Conservation (phyloP, 2,797 vertebrate species). For the Myotis findleyi region DNA sequence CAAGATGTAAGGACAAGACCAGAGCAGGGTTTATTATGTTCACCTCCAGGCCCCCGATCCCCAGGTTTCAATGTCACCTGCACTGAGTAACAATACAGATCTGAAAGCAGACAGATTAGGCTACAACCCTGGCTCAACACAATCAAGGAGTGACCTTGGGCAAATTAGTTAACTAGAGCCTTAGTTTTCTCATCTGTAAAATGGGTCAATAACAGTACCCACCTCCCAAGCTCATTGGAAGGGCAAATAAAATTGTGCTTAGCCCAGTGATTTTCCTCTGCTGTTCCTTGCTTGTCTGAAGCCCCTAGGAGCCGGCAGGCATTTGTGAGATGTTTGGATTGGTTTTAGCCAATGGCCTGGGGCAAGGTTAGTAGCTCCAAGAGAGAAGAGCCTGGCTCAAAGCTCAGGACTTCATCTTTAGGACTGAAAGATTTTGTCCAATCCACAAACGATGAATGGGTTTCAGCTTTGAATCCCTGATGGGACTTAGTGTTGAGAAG, state of each 20-base stretch:
- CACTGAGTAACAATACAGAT: not conserved
- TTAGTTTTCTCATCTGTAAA: not conserved
- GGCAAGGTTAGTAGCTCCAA: not conserved
- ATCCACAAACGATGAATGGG: not conserved
- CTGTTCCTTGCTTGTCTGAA: not conserved
- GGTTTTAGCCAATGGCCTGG: not conserved
- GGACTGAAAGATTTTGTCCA: not conserved
- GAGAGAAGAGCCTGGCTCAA: not conserved
- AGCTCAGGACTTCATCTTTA: not conserved
- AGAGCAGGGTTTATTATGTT: not conserved
- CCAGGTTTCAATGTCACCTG: not conserved
- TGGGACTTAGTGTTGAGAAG: not conserved
- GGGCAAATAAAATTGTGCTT: not conserved
- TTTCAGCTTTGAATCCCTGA: not conserved
- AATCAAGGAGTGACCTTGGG: not conserved
- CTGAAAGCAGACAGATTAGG: not conserved
- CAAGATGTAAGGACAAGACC: not conserved
- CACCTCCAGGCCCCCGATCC: not conserved
- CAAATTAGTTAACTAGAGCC: not conserved
- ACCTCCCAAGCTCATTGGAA: not conserved
- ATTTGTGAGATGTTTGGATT: not conserved
- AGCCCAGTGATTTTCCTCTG: not conserved
- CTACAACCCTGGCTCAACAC: not conserved
- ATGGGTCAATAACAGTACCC: not conserved
- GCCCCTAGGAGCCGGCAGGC: not conserved